Base-by-base conservation (phyloP, 2,797 vertebrate species). In the Pogoniulus pusillus region DNA sequence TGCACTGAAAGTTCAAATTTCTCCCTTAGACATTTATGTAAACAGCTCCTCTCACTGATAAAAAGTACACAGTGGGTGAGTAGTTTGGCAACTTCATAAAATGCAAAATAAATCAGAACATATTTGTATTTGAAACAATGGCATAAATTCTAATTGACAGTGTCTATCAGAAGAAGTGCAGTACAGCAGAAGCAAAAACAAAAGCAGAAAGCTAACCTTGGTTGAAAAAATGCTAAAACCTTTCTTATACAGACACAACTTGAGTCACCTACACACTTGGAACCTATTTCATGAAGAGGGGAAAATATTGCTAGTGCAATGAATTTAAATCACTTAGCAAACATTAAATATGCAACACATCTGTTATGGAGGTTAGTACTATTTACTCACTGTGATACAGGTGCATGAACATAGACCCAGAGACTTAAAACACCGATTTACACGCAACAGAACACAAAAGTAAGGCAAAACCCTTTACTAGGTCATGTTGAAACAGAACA, bases 281-380 rank as follows among this genome's bases (percentile, higher is more conserved):
- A 76, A 84, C 41, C 16, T 82, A 60, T 94, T 69, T 35, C 77
- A 62, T 64, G 55, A 89, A 82, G 83, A 81, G 62, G 74, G 79
- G 68, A 59, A 82, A 92, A 90, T 62, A 57, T 66, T 62, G 75
- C 75, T 73, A 93, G 83, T 12, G 3, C 66, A 81, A 82, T 66
- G 30, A 93, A 87, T 78, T 87, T 84, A 83, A 62, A 86, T 71
- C 77, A 86, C 77, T 90, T 86, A 70, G 80, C 84, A 95, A 95
- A 96, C 35, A 92, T 54, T 66, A 75, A 84, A 78, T 51, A 68
- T 41, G 80, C 51, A 89, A 85, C 53, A 62, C 51, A 68, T 82
- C 89, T 94, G 66, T 89, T 95, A 93, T 19, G 77, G 47, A 89
- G 85, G 77, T 89, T 79, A 89, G 60, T 79, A 68, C 30, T 93